Conservation (phyloP, 2,797 vertebrate genomes). For the Tympanoctomys barrerae region DNA sequence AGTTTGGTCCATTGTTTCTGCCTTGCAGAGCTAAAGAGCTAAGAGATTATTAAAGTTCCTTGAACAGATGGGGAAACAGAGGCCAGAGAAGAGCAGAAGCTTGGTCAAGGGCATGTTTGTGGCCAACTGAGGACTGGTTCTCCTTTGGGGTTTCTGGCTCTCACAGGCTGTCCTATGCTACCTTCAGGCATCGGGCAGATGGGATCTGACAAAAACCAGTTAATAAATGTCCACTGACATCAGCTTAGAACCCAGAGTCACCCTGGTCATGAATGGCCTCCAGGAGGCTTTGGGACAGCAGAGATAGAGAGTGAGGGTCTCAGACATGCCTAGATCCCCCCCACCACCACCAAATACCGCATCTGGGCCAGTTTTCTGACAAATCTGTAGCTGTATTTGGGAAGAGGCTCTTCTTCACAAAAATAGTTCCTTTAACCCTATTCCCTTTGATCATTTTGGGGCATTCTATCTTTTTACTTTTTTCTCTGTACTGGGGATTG, state of each 20-base stretch:
- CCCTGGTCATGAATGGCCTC: constrained; percentile 54
- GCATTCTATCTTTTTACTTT: neutral
- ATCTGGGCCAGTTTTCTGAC: neutral
- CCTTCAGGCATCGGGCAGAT: constrained; percentile 42
- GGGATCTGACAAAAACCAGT: constrained; percentile 29
- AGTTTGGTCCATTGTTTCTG: constrained; percentile 35
- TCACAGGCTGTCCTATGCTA: neutral
- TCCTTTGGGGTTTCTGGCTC: neutral
- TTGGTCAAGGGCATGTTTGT: neutral
- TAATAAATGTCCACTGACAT: constrained; percentile 32
- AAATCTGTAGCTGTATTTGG: neutral
- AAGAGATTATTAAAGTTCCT: constrained; percentile 43
- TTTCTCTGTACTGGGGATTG: neutral
- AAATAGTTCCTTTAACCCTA: neutral
- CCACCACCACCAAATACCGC: neutral
- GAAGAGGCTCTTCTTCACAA: neutral
- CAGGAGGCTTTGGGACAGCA: constrained; percentile 22
- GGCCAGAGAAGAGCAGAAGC: constrained; percentile 13
- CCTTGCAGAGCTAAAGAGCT: constrained; percentile 47
- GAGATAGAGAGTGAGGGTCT: neutral
- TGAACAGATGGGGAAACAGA: constrained; percentile 69
- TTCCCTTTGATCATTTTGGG: neutral
- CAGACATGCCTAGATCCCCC: neutral
- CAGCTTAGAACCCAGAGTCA: constrained; percentile 68
- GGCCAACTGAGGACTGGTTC: neutral